Evolutionary conservation across 2,888 invertebrate genomes (phyloP), one percentile per base, ranked within the genome.

Genomic region (Ernsta delagoae): DNA sequence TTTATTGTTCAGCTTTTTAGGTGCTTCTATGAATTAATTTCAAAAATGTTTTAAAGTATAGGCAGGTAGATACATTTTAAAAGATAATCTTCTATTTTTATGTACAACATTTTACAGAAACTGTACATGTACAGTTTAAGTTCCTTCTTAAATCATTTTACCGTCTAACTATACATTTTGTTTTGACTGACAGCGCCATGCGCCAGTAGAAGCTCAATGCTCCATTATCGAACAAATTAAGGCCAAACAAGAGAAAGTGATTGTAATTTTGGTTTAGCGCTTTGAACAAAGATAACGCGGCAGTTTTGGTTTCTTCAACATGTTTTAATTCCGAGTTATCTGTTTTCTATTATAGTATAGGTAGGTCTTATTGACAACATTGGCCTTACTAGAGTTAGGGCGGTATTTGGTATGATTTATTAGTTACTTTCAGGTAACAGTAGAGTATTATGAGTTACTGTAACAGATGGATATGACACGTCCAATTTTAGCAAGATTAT

Each of bases 211-310:
- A 53, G 67, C 69, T 65, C 56, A 56, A 54, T 56, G 53, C 67
- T 70, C 62, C 57, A 63, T 63, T 69, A 69, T 71, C 59, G 70
- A 70, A 70, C 57, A 56, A 72, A 77, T 75, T 76, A 72, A 70
- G 75, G 72, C 63, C 70, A 61, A 66, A 61, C 65, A 50, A 65
- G 66, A 72, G 75, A 76, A 75, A 76, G 76, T 74, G 71, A 66
- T 65, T 16, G 31, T 75, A 57, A 72, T 71, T 71, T 68, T 24
- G 9, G 36, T 56, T 61, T 50, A 24, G 39, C 9, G 12, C 48
- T 48, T 48, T 68, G 50, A n/a, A 56, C 34, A 60, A 36, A 67
- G 43, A 12, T 54, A 66, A 16, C 34, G 8, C 12, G 34, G 31
- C 16, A 11, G 11, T 56, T 61, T 61, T 60, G 12, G 54, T 66